phyloP scores from a whole-genome alignment of 2,797 vertebrate species.

The Anguilla pacifica region DNA sequence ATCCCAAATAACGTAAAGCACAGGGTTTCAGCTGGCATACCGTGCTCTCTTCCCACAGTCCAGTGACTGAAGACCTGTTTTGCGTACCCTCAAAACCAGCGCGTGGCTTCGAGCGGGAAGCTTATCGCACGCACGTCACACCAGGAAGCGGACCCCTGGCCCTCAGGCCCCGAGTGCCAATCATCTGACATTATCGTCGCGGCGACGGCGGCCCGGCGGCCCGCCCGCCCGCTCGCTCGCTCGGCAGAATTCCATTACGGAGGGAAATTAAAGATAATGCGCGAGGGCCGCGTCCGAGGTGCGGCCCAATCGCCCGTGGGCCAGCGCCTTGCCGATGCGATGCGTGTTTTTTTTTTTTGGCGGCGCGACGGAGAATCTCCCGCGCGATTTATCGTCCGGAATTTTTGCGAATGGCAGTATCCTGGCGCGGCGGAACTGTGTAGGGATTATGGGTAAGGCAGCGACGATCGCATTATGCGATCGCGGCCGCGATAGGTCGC shows the following conservation, averaged over 20 bases:
- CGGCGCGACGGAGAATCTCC: constrained; percentile 20
- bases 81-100: background rate
- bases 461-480: constrained; percentile 31
- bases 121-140: background rate
- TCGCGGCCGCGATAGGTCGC: constrained; percentile 33
- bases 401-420: constrained; percentile 37
- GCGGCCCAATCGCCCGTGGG: background rate
- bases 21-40: background rate
- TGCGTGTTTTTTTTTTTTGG: background rate
- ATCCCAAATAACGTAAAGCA: too few species aligned
- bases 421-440: constrained; percentile 33
- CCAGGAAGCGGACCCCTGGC: background rate
- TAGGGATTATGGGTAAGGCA: constrained; percentile 34
- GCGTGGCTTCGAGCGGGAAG: background rate
- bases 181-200: background rate
- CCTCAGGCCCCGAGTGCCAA: background rate
- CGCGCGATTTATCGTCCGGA: constrained; percentile 27
- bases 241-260: background rate
- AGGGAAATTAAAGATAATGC: background rate
- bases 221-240: background rate
- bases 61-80: constrained; percentile 9
- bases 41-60: background rate
- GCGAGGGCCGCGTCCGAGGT: background rate
- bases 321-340: background rate
- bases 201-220: background rate